phyloP scores from a whole-genome alignment of 2,888 invertebrate species.

The Eupithecia centaureata region DNA sequence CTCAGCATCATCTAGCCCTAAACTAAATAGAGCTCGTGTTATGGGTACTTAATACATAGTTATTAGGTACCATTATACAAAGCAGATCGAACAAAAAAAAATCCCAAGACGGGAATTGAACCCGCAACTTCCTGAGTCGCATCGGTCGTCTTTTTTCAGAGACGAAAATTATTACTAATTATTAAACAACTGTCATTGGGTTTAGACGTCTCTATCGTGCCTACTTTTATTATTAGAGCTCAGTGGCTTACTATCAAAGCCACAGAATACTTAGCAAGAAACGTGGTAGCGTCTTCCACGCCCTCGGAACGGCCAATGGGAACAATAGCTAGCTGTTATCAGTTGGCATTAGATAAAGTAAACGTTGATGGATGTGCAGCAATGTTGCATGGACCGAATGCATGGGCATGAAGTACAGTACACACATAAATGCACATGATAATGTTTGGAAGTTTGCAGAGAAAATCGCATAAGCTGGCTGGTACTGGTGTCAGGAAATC shows the following conservation, averaged over 20 bases:
- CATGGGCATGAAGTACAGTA: slow-evolving; percentile 59
- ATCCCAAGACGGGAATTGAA: too few species aligned
- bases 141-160: too few species aligned
- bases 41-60: too few species aligned
- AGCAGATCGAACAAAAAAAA: too few species aligned
- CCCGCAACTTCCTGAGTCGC: too few species aligned
- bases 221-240: too few species aligned
- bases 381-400: slow-evolving; percentile 47
- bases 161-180: too few species aligned
- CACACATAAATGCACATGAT: not conserved
- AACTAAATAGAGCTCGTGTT: too few species aligned
- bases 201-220: too few species aligned
- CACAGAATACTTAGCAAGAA: slow-evolving; percentile 45
- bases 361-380: slow-evolving; percentile 24
- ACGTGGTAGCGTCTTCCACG: slow-evolving; percentile 61
- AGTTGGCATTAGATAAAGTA: slow-evolving; percentile 48
- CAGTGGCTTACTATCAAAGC: slow-evolving; percentile 18
- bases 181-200: too few species aligned
- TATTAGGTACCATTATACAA: too few species aligned
- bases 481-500: not conserved
- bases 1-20: too few species aligned
- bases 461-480: not conserved
- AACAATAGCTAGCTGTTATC: slow-evolving; percentile 53
- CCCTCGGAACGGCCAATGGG: slow-evolving; percentile 75
- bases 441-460: not conserved